These are phyloP conservation scores for Sebastes iracundus DNA, from an alignment of 2,797 vertebrate species.

Conservation along the genomic window DNA sequence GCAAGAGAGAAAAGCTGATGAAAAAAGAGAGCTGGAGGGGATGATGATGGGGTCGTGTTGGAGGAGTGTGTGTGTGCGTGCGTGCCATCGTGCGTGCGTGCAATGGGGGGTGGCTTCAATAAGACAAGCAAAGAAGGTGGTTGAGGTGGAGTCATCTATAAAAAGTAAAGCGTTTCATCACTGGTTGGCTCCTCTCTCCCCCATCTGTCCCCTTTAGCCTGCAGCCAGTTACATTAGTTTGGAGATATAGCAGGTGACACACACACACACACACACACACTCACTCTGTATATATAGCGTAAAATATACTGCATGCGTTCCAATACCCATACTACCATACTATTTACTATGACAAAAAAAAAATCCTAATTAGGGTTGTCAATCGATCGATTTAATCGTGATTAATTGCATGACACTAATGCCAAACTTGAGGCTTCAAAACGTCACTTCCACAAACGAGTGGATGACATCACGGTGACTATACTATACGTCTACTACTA, in stretches of 20 bases:
- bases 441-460: too few species aligned
- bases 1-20: conserved; percentile 11
- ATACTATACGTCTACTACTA: too few species aligned
- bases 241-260: background rate
- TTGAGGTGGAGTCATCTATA: background rate
- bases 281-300: background rate
- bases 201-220: conserved; percentile 37
- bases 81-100: background rate
- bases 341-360: too few species aligned
- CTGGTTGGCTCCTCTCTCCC: background rate
- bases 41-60: background rate
- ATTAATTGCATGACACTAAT: too few species aligned
- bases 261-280: background rate
- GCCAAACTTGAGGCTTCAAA: too few species aligned
- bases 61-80: background rate
- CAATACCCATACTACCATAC: too few species aligned
- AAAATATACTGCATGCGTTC: too few species aligned
- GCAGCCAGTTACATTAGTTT: background rate
- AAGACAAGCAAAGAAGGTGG: background rate
- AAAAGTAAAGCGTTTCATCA: conserved; percentile 29
- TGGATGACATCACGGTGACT: too few species aligned
- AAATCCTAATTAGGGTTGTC: too few species aligned
- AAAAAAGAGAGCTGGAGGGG: conserved; percentile 27
- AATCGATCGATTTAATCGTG: background rate
- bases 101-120: background rate